Evolutionary conservation across 2,888 invertebrate genomes (phyloP), one percentile per base, ranked within the genome.

Genomic region (Neoascia interrupta): DNA sequence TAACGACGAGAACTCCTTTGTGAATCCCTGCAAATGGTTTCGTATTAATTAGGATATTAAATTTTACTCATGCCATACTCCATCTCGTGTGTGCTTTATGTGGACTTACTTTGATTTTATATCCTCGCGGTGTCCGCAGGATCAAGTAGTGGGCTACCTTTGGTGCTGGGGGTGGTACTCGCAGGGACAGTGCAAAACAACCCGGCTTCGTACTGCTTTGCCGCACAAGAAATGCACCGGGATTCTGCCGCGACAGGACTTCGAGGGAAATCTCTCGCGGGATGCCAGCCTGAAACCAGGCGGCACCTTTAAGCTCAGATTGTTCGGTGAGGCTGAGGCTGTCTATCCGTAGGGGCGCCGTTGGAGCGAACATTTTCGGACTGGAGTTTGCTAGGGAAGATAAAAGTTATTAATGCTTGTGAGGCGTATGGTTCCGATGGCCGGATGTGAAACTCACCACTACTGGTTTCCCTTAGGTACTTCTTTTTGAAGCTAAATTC

Each of bases 221-320:
- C 70, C 98, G 93, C 76, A 98, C 98, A 90, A 98, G 94, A 91
- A 98, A 98, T 47, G 97, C 95, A 64, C 98, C 98, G 75, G 97
- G 95, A 82, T 95, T 94, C 89, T 97, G 96, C 82, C 95, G 94
- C 81, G 93, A 92, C 82, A 98, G 90, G 83, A 97, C 96, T 89
- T 98, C 97, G 84, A 98, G 90, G 6, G 97, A 97, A 84, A 97
- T 97, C 89, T 93, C 97, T 91, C 97, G 92, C 5, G 97, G 97
- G 84, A 98, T 97, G 13, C 97, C 97, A 53, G 97, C 97, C 89
- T 98, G 97, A 89, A 97, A 98, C 98, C 97, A 98, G 5, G 97
- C 96, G 49, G 97, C 97, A 81, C 94, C 92, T 45, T 96, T 91
- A 64, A 96, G 92, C 84, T 95, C 94, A 81, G 95, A 96, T 86